These are phyloP conservation scores for Dasyornis broadbenti DNA, from an alignment of 2,113 vertebrate genomes.

Conservation along the genomic window DNA sequence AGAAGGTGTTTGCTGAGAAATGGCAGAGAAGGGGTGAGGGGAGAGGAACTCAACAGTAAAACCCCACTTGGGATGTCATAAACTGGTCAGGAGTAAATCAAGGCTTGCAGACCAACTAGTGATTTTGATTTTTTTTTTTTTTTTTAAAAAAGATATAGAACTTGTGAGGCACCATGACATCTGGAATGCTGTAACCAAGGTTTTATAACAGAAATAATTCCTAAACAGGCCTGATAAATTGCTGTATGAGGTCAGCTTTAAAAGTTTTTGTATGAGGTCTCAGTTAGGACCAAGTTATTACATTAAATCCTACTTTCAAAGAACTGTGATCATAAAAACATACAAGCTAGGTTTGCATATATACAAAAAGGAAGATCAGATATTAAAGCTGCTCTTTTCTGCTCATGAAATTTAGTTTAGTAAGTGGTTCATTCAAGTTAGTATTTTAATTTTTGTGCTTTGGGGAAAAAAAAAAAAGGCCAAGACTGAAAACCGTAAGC, in stretches of 20 bases:
- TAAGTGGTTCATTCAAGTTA: not conserved
- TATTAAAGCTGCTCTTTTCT: not conserved
- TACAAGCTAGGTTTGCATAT: not conserved
- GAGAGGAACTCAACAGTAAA: not conserved
- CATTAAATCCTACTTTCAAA: slow-evolving; percentile 10
- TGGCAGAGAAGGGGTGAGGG: not conserved
- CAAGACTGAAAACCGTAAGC: not conserved
- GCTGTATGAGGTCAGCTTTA: not conserved
- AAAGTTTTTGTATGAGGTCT: slow-evolving; percentile 6
- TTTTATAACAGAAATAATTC: slow-evolving; percentile 36
- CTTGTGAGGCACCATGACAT: not conserved
- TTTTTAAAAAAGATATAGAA: not conserved
- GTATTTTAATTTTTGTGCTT: not conserved
- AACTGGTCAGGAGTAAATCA: not conserved
- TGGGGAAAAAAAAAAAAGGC: not conserved
- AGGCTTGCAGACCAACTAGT: not conserved
- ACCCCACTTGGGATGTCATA: not conserved
- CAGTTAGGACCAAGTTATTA: not conserved
- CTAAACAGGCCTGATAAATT: slow-evolving; percentile 17
- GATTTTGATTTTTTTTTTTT: not conserved
- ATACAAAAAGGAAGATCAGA: not conserved
- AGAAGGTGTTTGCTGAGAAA: not conserved
- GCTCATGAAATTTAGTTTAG: not conserved
- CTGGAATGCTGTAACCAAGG: not conserved
- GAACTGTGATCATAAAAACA: not conserved